phyloP scores from a whole-genome alignment of 2,113 vertebrate species.

The Mus spicilegus region DNA sequence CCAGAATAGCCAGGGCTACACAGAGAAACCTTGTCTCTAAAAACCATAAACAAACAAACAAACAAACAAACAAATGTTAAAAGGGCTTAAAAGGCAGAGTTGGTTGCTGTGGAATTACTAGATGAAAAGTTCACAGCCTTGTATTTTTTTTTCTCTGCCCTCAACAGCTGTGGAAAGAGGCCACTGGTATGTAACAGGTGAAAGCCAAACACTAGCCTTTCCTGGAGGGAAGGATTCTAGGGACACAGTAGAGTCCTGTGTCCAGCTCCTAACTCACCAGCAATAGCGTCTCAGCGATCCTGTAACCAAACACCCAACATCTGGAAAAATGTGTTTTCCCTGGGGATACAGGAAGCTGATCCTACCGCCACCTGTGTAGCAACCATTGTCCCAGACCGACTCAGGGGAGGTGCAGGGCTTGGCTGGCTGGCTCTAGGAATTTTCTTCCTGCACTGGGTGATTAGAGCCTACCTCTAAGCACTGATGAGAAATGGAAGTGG shows the following conservation, averaged over 20 bases:
- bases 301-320: conserved; percentile 19
- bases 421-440: background rate
- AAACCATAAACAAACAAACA: background rate
- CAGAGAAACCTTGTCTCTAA: background rate
- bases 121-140: background rate
- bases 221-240: conserved; percentile 23
- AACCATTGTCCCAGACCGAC: conserved; percentile 39
- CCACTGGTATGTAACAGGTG: background rate
- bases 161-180: conserved; percentile 35
- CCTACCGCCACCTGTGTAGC: background rate
- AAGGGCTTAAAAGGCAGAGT: background rate
- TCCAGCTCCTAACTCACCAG: background rate
- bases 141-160: background rate
- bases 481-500: background rate
- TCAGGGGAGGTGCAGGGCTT: conserved; percentile 6
- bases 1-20: background rate
- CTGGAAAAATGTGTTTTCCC: conserved; percentile 62
- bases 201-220: conserved; percentile 53
- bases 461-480: background rate
- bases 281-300: background rate
- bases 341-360: background rate
- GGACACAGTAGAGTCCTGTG: background rate
- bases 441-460: background rate
- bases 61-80: background rate
- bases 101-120: background rate